These are phyloP conservation scores for Poecilia latipinna DNA, from an alignment of 2,113 vertebrate species.

Conservation along the genomic window DNA sequence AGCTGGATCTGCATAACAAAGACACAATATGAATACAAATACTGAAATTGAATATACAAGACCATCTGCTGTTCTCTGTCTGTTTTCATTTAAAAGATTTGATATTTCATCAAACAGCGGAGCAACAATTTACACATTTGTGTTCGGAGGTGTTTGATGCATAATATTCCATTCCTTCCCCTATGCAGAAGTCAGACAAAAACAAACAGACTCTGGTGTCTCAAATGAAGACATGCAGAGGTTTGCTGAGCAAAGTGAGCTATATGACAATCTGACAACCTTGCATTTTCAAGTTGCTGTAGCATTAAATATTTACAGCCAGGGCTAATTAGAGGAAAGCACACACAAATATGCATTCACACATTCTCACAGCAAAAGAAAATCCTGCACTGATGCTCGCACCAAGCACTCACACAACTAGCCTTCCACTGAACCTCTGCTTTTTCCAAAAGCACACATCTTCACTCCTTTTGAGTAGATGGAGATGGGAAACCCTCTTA, in stretches of 20 bases:
- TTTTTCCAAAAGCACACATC: not conserved
- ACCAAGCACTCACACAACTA: not conserved
- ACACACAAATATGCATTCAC: conserved; percentile 1
- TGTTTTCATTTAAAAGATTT: no score
- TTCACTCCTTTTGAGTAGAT: conserved; percentile 2
- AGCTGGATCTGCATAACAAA: no score
- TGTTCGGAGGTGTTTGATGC: not conserved
- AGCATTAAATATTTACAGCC: conserved; percentile 50
- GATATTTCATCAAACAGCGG: no score
- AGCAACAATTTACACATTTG: not conserved
- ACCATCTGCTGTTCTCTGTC: no score
- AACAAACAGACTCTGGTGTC: not conserved
- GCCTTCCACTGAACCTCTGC: not conserved
- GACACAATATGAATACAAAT: no score
- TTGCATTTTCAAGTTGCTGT: conserved; percentile 13
- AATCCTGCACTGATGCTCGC: not conserved
- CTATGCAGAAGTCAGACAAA: not conserved
- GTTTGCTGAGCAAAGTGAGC: not conserved
- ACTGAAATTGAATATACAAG: no score
- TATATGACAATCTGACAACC: not conserved
- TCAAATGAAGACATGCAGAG: not conserved
- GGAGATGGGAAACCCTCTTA: conserved; percentile 14
- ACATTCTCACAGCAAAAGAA: not conserved
- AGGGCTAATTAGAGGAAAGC: conserved; percentile 38
- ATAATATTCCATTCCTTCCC: not conserved